Evolutionary conservation across 1,140 invertebrate species (phyloP).

Genomic region (Choristoneura fumiferana): DNA sequence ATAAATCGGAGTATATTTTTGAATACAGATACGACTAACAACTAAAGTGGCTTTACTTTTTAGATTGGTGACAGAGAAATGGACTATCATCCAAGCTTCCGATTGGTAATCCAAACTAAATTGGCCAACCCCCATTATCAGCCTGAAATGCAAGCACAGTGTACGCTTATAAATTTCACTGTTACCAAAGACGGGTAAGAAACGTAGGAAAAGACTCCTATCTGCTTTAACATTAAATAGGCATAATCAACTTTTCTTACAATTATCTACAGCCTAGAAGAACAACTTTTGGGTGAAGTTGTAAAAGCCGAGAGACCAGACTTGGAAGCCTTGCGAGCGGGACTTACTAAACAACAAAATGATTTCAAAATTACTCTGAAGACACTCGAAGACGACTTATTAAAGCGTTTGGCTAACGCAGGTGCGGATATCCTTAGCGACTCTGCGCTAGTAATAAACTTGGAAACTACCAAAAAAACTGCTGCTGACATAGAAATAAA

Average conservation of each 20-base stretch:
- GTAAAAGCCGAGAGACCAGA: conserved; percentile 96
- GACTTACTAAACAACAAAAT: conserved; percentile 95
- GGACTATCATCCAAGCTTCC: conserved; percentile 91
- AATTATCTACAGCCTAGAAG: conserved; percentile 83
- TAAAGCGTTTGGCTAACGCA: conserved; percentile 91
- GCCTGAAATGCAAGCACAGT: conserved; percentile 97
- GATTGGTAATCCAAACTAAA: conserved; percentile 95
- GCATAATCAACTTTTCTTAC: not conserved
- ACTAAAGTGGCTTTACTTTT: conserved; percentile 19
- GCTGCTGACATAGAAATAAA: conserved; percentile 94
- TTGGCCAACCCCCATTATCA: conserved; percentile 97
- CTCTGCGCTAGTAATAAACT: conserved; percentile 92
- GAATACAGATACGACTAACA: not conserved
- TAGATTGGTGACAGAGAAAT: conserved; percentile 95
- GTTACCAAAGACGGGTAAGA: conserved; percentile 90
- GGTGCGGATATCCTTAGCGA: conserved; percentile 95
- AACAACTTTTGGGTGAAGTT: conserved; percentile 95
- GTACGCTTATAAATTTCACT: conserved; percentile 96
- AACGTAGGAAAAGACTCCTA: not conserved
- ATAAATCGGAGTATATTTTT: not conserved
- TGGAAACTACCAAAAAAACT: conserved; percentile 96
- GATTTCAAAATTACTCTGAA: conserved; percentile 96
- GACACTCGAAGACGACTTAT: conserved; percentile 91
- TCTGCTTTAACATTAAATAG: not conserved
- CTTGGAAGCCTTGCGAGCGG: conserved; percentile 85